Evolutionary conservation across 2,113 vertebrate genomes (phyloP).

Genomic region (Suncus etruscus): DNA sequence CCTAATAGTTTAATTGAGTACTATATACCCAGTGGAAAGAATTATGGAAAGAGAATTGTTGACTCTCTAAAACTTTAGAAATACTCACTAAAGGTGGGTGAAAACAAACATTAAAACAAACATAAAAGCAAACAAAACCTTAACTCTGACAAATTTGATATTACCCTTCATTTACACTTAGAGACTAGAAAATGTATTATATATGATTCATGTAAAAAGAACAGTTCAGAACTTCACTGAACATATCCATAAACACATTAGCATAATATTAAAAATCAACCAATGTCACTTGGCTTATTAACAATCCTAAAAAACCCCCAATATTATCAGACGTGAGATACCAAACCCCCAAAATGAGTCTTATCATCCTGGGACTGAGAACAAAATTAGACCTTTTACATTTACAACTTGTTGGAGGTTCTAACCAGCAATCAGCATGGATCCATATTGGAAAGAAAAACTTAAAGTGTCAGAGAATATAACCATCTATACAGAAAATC

Average conservation of each 20-base stretch:
- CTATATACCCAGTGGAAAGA: neutral
- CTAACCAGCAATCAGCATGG: neutral
- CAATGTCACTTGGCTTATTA: neutral
- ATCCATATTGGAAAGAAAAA: neutral
- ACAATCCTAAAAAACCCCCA: neutral
- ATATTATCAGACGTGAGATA: neutral
- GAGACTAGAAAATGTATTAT: fast-evolving
- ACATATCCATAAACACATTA: neutral
- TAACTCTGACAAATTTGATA: neutral
- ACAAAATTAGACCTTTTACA: neutral
- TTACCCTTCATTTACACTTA: neutral
- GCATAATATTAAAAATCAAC: neutral
- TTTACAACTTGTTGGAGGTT: neutral
- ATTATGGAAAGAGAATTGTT: neutral
- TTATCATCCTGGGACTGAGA: neutral
- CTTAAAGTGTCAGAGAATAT: neutral
- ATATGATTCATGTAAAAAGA: neutral
- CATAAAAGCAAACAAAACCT: neutral
- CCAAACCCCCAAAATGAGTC: neutral
- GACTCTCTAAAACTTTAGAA: neutral
- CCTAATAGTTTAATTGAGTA: neutral
- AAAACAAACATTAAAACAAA: neutral
- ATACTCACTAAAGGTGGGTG: neutral
- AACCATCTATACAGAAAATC: slow-evolving; percentile 1
- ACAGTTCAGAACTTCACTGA: neutral